These are phyloP conservation scores for Thamnaconus septentrionalis DNA, from an alignment of 2,113 vertebrate species.

Conservation along the genomic window DNA sequence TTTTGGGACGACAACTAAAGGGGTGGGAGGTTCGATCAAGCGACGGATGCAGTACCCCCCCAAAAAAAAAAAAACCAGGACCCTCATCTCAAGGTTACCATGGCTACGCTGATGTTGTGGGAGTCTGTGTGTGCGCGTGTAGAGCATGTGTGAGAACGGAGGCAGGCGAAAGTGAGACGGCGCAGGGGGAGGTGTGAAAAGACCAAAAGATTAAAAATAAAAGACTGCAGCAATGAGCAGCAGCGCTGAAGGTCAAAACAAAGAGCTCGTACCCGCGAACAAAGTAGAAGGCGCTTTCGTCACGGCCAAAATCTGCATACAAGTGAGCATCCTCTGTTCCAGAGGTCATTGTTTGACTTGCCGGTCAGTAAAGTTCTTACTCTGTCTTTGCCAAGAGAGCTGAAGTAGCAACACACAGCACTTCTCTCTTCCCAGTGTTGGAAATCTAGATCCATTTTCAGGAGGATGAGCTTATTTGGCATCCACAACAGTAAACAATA, in stretches of 20 bases:
- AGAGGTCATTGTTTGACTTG: constrained; percentile 55
- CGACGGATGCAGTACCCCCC: constrained; percentile 25
- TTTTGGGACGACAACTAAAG: too few species aligned
- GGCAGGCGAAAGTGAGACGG: constrained; percentile 55
- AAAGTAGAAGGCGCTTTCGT: constrained; percentile 27
- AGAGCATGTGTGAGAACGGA: constrained; percentile 34
- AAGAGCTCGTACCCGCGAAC: not conserved
- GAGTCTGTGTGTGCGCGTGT: not conserved
- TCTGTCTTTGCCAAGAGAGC: constrained; percentile 12
- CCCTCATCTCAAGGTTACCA: constrained; percentile 34
- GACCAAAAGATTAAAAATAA: not conserved
- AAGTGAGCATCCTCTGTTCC: constrained; percentile 37
- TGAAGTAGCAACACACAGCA: constrained; percentile 1
- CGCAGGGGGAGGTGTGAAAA: constrained; percentile 46
- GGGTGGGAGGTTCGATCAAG: too few species aligned
- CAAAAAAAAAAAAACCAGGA: constrained; percentile 46
- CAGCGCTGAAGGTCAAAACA: constrained; percentile 40
- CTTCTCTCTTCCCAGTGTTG: constrained; percentile 1
- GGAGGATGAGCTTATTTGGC: too few species aligned
- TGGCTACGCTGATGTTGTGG: constrained; percentile 44
- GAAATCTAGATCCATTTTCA: not conserved
- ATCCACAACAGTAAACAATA: too few species aligned
- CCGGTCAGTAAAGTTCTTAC: constrained; percentile 42
- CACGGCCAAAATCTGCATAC: constrained; percentile 28
- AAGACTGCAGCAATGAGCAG: constrained; percentile 7